Conservation (phyloP, 2,888 invertebrate genomes). For the Creontiades dilutus region DNA sequence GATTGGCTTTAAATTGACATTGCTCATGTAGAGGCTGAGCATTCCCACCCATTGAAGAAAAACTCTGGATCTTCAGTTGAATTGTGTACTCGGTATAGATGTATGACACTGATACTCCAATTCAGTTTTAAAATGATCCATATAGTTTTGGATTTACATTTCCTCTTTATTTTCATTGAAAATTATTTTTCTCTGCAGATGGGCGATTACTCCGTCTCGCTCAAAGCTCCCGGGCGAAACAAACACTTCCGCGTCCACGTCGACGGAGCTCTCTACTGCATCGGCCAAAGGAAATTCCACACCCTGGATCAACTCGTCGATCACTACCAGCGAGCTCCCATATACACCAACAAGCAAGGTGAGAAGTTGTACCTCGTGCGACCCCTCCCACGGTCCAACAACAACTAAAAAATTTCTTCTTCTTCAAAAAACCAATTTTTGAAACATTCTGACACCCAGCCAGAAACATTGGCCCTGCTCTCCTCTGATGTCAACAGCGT, state of each 20-base stretch:
- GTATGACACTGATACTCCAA: too few species aligned
- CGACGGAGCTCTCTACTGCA: constrained; percentile 94
- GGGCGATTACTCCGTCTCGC: constrained; percentile 98
- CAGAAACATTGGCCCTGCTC: not conserved
- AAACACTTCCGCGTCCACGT: constrained; percentile 99
- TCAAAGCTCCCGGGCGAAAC: constrained; percentile 98
- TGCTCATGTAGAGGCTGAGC: too few species aligned
- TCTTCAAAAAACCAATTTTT: not conserved
- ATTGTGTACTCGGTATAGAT: too few species aligned
- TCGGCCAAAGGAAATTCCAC: constrained; percentile 98
- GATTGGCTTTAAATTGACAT: too few species aligned
- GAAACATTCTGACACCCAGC: not conserved
- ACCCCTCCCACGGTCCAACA: constrained; percentile 86
- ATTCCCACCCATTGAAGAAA: too few species aligned
- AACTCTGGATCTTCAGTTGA: too few species aligned
- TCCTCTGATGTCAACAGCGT: not conserved
- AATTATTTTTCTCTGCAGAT: constrained; percentile 82
- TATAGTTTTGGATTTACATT: too few species aligned
- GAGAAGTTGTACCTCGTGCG: constrained; percentile 98
- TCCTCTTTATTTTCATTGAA: not conserved
- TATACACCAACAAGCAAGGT: constrained; percentile 98
- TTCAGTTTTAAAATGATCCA: too few species aligned
- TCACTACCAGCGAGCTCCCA: constrained; percentile 99
- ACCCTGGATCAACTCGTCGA: constrained; percentile 97
- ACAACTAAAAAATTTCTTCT: constrained; percentile 64